Evolutionary conservation across 2,113 vertebrate genomes (phyloP).

Genomic region (Myiozetetes cayanensis): DNA sequence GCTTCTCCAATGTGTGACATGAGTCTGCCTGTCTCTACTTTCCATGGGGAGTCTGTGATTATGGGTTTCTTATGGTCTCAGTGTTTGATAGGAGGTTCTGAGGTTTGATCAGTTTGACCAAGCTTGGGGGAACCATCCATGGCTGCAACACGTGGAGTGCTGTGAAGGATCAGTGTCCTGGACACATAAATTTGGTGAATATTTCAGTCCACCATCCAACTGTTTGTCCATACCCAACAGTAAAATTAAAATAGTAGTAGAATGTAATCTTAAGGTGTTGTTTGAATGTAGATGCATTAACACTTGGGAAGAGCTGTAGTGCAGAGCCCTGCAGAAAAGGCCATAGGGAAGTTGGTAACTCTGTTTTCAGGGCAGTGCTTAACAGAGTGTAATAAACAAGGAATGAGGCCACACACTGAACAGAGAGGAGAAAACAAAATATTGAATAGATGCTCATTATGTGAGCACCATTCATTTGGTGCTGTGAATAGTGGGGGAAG

Average conservation of each 20-base stretch:
- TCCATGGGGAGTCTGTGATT: not conserved
- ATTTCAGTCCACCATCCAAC: not conserved
- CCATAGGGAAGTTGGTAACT: not conserved
- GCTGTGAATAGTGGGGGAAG: not conserved
- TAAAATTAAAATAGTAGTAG: not conserved
- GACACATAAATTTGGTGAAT: not conserved
- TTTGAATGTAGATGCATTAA: not conserved
- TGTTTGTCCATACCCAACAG: not conserved
- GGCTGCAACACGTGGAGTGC: rapidly evolving
- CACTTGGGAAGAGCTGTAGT: not conserved
- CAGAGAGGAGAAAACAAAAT: slow-evolving; percentile 40
- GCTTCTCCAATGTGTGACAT: not conserved
- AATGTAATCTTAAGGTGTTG: not conserved
- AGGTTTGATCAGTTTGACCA: not conserved
- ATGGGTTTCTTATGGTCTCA: rapidly evolving
- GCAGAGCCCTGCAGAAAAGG: not conserved
- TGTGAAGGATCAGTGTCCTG: not conserved
- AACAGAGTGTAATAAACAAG: slow-evolving; percentile 24
- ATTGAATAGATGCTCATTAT: slow-evolving; percentile 37
- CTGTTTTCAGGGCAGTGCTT: not conserved
- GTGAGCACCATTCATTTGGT: not conserved
- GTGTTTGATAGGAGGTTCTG: not conserved
- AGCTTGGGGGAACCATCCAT: not conserved
- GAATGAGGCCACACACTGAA: slow-evolving; percentile 23
- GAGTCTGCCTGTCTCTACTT: not conserved